A percentile compares a stretch with the other conserved stretches of the same genome.
Conservation (phyloP, 2,113 vertebrate genomes). For the Periophthalmodon schlosseri region DNA sequence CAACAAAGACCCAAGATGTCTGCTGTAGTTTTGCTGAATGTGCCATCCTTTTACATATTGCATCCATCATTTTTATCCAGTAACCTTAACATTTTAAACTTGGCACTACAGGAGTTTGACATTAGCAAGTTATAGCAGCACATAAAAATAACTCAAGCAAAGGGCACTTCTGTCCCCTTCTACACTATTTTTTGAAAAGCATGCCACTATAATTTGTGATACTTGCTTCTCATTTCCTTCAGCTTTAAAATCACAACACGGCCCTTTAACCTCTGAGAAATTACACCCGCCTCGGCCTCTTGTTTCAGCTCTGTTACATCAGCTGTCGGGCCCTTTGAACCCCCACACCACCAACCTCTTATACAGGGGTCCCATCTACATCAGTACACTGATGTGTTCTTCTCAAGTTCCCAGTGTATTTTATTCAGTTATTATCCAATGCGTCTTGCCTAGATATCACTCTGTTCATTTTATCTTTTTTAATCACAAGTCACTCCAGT, state of each 20-base stretch:
- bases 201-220: background rate
- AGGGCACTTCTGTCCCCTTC: background rate
- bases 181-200: background rate
- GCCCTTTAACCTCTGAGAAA: conserved; percentile 52
- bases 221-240: conserved; percentile 6
- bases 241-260: conserved; percentile 16
- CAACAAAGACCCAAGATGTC: background rate
- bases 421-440: background rate
- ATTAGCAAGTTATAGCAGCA: conserved; percentile 4
- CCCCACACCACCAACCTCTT: conserved; percentile 8
- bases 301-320: conserved; percentile 34
- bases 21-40: background rate
- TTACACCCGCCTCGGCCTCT: conserved; percentile 13
- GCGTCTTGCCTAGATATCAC: background rate
- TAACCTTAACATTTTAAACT: background rate
- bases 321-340: conserved; percentile 40
- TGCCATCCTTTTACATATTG: background rate
- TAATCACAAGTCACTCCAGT: conserved; percentile 22
- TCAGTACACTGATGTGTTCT: conserved; percentile 1
- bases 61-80: background rate
- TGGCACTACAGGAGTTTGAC: background rate
- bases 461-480: background rate
- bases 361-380: conserved; percentile 10
- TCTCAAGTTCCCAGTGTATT: conserved; percentile 20
- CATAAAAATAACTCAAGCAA: background rate